Base-by-base conservation (phyloP, 2,797 vertebrate species). In the Rhodeus uyekii region DNA sequence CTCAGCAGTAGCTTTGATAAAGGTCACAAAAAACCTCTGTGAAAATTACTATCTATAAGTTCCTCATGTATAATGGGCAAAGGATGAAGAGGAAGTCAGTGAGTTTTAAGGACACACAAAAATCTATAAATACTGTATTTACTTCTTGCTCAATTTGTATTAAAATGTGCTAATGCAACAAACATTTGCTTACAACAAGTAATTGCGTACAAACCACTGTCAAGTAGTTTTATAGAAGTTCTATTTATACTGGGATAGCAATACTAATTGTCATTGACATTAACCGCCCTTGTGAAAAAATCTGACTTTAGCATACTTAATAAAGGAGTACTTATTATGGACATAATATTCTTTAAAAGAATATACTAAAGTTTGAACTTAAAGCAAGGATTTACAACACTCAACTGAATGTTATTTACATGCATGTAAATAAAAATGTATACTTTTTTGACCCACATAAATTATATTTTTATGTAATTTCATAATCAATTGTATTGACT, bases 1-100 rank as follows among this genome's bases (percentile, higher is more conserved):
- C 69, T 81, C 82, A 61, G 81, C 38, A 72, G 63, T 8, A 72
- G 50, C 29, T 42, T 82, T 36, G 50, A 82, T 82, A 86, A 87
- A 87, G 84, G 86, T 80, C 82, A 82, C 7, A 71, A 36, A 77
- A 44, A 84, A 65, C 80, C 69, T 29, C 9, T 55, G 29, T 80
- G 32, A 76, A 82, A 82, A 82, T 53, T 16, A 38, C 2, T 78
- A 53, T 44, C 9, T 46, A n/a, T 19, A 48, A 19, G 32, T 78
- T 39, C 8, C 8, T 67, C 63, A 64, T 74, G 3, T 39, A 22
- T 65, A 81, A 81, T 68, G 48, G 29, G 36, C 46, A 29, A 36
- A 55, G 14, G 38, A 76, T 58, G 61, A 76, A 76, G 14, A 76
- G 48, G 27, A 76, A 46, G 19, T 82, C 6, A 39, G 13, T 6